A percentile compares a stretch with the other conserved stretches of the same genome.
Conservation (phyloP, 2,888 invertebrate species). For the Dryocosmus kuriphilus region DNA sequence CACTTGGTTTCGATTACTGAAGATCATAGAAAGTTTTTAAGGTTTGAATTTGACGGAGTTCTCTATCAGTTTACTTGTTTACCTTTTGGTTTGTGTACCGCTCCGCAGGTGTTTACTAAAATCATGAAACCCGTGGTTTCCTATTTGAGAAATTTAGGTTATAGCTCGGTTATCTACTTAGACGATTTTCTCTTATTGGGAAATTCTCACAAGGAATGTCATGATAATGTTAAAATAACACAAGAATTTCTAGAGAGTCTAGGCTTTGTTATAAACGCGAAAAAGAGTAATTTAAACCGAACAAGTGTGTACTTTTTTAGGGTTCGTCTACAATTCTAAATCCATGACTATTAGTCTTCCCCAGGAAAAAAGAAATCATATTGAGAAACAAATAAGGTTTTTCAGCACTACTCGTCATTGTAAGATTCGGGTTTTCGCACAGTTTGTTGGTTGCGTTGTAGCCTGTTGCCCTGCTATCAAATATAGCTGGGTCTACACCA, state of each 20-base stretch:
- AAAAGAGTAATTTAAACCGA: too few species aligned
- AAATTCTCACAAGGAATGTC: too few species aligned
- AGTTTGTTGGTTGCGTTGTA: slow-evolving; percentile 41
- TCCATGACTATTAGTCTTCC: not conserved
- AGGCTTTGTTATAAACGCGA: too few species aligned
- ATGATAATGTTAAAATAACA: too few species aligned
- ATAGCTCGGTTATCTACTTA: too few species aligned
- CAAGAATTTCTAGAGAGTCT: too few species aligned
- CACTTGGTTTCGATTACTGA: slow-evolving; percentile 44
- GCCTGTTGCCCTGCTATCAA: slow-evolving; percentile 45
- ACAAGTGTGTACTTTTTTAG: too few species aligned
- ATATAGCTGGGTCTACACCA: slow-evolving; percentile 43
- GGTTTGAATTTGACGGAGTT: slow-evolving; percentile 41
- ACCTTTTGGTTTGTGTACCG: slow-evolving; percentile 49
- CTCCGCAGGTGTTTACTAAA: slow-evolving; percentile 50
- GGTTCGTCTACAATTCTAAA: too few species aligned
- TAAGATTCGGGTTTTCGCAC: slow-evolving; percentile 44
- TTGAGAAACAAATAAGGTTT: not conserved
- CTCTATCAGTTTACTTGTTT: slow-evolving; percentile 47
- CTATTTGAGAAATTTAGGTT: too few species aligned
- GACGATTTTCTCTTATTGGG: too few species aligned
- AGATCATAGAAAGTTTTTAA: slow-evolving; percentile 43
- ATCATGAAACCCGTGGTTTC: slow-evolving; percentile 25
- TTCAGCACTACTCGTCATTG: slow-evolving; percentile 21
- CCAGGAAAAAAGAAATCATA: slow-evolving; percentile 17